Evolutionary conservation across 2,797 vertebrate species (phyloP), one percentile per base, ranked within the genome.

Genomic region (Microhierax caerulescens): DNA sequence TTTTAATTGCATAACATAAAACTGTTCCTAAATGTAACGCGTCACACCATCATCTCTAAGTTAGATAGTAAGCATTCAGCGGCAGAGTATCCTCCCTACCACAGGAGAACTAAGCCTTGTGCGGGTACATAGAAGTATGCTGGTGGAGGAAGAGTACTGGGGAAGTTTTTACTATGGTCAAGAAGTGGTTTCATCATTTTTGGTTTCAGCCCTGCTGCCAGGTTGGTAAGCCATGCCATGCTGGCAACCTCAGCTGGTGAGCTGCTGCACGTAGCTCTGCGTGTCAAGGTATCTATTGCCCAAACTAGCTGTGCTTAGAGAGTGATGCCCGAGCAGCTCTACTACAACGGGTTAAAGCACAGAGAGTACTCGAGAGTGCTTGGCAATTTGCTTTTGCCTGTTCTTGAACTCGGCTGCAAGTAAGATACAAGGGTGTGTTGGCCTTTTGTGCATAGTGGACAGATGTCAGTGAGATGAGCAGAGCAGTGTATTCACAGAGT

Each of bases 391-490:
- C 4, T 1, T 28, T 1, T 28, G 15, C 10, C 7, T 2, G 43
- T 22, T 51, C 13, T 51, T 32, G 53, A 59, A 32, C 36, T 51
- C 11, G 3, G 53, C 56, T 28, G 39, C 19, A 17, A 28, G 16
- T 4, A n/a, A n/a, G 27, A 34, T 32, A 2, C 10, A 13, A 54
- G 34, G 20, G 30, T 0, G 0, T 16, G 8, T 21, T 41, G 30
- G 57, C 16, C 15, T 36, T 11, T 36, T 32, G 32, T 32, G 47
- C n/a, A 3, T 7, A 77, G 64, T 2, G 1, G 48, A 53, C 8
- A 10, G 24, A 28, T 21, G 24, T 14, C 13, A 8, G 50, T 1
- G 3, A 39, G 11, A 27, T 17, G 39, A 61, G 48, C 16, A 24
- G 11, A n/a, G 3, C 27, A 8, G 37, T 6, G 5, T 20, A 16